A percentile compares a stretch with the other conserved stretches of the same genome.
Conservation (phyloP, 2,113 vertebrate species). For the Dinomys branickii region DNA sequence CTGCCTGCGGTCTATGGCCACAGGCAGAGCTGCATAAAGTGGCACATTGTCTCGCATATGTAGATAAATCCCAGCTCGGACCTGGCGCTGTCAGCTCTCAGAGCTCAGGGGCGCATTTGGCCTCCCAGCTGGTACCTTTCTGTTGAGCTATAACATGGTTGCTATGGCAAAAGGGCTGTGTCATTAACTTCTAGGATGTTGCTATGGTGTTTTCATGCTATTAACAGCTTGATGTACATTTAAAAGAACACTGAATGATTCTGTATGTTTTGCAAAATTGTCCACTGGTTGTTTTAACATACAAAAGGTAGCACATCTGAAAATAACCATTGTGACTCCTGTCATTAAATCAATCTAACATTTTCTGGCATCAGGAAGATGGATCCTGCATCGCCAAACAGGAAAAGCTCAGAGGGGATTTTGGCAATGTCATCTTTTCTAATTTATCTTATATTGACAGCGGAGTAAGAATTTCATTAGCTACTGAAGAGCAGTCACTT, state of each 20-base stretch:
- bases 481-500: background rate
- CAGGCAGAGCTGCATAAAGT: constrained; percentile 60
- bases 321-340: background rate
- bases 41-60: constrained; percentile 9
- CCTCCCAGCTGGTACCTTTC: constrained; percentile 40
- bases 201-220: constrained; percentile 19
- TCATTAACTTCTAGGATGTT: constrained; percentile 29
- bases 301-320: background rate
- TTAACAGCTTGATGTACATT: constrained; percentile 15
- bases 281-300: background rate
- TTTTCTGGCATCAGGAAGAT: background rate
- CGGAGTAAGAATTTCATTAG: background rate
- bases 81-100: background rate
- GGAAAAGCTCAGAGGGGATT: background rate
- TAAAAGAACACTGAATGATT: constrained; percentile 13
- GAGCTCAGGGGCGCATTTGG: constrained; percentile 34
- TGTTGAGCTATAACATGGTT: constrained; percentile 30
- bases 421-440: background rate
- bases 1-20: constrained; percentile 56
- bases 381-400: background rate
- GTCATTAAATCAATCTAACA: background rate
- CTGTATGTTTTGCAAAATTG: constrained; percentile 32
- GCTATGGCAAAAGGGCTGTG: constrained; percentile 26
- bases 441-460: background rate
- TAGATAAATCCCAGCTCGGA: constrained; percentile 60